Base-by-base conservation (phyloP, 2,113 vertebrate species). In the Cheilinus undulatus region DNA sequence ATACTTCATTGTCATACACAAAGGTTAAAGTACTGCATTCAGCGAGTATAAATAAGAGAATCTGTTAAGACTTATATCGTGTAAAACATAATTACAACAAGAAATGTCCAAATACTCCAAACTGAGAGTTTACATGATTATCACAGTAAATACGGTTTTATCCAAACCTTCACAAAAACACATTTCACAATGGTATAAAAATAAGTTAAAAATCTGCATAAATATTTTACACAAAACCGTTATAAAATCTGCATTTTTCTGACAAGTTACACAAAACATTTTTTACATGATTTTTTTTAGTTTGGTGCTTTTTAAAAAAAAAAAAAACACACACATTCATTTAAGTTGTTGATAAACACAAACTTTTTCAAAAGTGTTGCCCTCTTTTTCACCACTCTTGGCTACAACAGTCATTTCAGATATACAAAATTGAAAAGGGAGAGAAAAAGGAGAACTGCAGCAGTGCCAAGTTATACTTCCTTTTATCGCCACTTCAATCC, bases 171-270 rank as follows among this genome's bases (percentile, higher is more conserved):
- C 71, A 90, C 72, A 88, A 72, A 95, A 93, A 94, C 94, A 96
- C 94, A 94, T 90, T 92, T 95, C 93, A 94, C n/a, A 88, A 94
- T 92, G 89, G 94, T 97, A 97, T 93, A 97, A 97, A 97, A 97
- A 97, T 97, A 97, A 96, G 95, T 97, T 97, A 97, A 93, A 97
- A 96, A 96, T 97, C 94, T 97, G 95, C 95, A 93, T 94, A 93
- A 94, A 91, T 96, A 95, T 96, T 78, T 94, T 94, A 95, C 94
- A 97, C 80, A 94, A 95, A 95, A 94, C 93, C 72, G 86, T 73
- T 78, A 83, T 68, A 89, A 92, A 89, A 87, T 76, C 77, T 77
- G 77, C 45, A 72, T 48, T 77, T 45, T 84, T 85, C 38, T 59
- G 61, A 80, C 75, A 82, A 75, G 57, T 69, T 59, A 80, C 74